Percentiles rank a stretch among this genome's conserved stretches.
Evolutionary conservation across 2,113 vertebrate genomes (phyloP).

Genomic region (Gymnocephalus cernua): DNA sequence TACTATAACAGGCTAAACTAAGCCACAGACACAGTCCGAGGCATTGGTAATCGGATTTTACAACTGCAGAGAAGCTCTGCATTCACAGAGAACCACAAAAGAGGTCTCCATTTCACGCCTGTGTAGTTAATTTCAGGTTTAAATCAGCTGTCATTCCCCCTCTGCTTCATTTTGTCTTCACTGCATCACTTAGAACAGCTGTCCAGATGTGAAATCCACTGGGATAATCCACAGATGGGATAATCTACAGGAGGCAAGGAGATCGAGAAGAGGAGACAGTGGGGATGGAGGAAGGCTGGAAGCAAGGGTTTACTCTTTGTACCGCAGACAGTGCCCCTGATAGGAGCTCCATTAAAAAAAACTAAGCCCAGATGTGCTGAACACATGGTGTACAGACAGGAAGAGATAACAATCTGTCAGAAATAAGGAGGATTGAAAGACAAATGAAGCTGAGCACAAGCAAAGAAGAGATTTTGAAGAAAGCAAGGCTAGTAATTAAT

Average conservation of each 20-base stretch:
- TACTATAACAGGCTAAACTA: slow-evolving; percentile 23
- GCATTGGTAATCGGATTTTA: slow-evolving; percentile 24
- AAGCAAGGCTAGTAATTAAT: slow-evolving; percentile 57
- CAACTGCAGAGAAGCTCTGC: background rate
- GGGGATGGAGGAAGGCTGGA: slow-evolving; percentile 29
- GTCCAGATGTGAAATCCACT: slow-evolving; percentile 55
- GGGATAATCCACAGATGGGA: slow-evolving; percentile 64
- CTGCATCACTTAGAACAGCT: slow-evolving; percentile 44
- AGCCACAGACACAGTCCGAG: slow-evolving; percentile 3
- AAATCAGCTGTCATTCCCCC: slow-evolving; percentile 19
- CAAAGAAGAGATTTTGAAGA: slow-evolving; percentile 34
- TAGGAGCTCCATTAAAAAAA: slow-evolving; percentile 49
- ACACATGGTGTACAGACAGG: slow-evolving; percentile 49
- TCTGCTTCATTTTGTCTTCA: background rate
- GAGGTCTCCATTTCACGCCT: slow-evolving; percentile 30
- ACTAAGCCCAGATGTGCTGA: slow-evolving; percentile 53
- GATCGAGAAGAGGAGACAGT: slow-evolving; percentile 20
- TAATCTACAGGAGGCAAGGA: slow-evolving; percentile 29
- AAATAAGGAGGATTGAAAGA: slow-evolving; percentile 29
- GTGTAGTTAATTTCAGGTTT: slow-evolving; percentile 41
- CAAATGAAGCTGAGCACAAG: slow-evolving; percentile 27
- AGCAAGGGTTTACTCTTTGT: slow-evolving; percentile 32
- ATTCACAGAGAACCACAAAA: slow-evolving; percentile 6
- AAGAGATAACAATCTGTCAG: slow-evolving; percentile 50
- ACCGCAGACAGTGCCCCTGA: slow-evolving; percentile 61